Base-by-base conservation (phyloP, 2,888 invertebrate species). In the Auanema sp. region DNA sequence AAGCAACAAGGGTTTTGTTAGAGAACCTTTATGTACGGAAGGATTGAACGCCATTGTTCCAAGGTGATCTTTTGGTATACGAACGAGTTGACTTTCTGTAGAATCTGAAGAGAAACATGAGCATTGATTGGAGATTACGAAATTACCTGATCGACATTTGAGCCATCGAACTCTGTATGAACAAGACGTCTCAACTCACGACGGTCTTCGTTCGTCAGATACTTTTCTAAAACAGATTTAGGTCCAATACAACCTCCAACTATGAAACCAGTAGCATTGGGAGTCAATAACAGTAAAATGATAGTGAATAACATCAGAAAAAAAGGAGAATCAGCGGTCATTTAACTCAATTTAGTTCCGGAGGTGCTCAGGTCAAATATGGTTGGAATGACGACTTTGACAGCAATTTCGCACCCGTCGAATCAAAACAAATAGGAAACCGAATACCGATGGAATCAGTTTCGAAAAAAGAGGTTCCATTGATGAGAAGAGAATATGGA, bases 161-260 rank as follows among this genome's bases (percentile, higher is more conserved):
- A 58, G 18, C 76, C 76, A 52, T 71, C 72, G 53, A 76, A 76
- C n/a, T 65, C 66, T 21, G 65, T 69, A 24, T 76, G 76, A 8
- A 76, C 76, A 40, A 76, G 58, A n/a, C 67, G 61, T 40, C 70
- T 50, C 58, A 76, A 51, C 44, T 71, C 70, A 0, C 56, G 56
- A 49, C 65, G 72, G 51, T 76, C 68, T 11, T 59, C 66, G n/a
- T 66, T 64, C 18, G 65, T 70, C 25, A 76, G 56, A 53, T 66
- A 65, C 44, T 69, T 53, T 40, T 74, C 74, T 23, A 74, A 33
- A 6, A 71, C 71, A 40, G 69, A 66, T 57, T 74, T 74, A 2
- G 74, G 74, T 8, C 74, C 74, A 58, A 74, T 71, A 52, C 74
- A 74, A n/a, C 71, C 71, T 10, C 74, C 74, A n/a, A 74, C 69